Conservation (phyloP, 2,113 vertebrate species). For the Clupea harengus region DNA sequence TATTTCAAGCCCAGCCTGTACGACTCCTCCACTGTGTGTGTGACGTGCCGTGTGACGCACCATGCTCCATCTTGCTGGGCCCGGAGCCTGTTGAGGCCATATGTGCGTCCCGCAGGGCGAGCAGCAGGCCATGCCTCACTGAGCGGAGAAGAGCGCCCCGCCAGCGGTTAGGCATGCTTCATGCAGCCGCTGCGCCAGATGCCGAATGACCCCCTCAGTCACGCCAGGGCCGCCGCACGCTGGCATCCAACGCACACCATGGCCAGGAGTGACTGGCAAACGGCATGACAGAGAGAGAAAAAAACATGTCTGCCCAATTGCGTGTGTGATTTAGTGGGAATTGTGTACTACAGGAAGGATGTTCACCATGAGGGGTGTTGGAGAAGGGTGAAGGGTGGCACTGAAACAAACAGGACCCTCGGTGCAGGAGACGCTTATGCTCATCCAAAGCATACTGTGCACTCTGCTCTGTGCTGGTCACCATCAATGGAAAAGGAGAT, state of each 20-base stretch:
- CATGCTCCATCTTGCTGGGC: neutral
- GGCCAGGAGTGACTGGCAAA: neutral
- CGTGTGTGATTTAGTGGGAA: neutral
- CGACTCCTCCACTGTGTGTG: too few relatives aligned
- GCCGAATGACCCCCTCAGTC: neutral
- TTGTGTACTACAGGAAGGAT: conserved; percentile 1
- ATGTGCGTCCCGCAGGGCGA: neutral
- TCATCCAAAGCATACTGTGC: neutral
- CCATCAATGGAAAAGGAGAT: neutral
- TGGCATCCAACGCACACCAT: neutral
- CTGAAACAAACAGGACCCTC: neutral
- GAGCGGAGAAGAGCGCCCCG: neutral
- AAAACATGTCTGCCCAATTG: neutral
- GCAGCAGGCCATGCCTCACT: conserved; percentile 3
- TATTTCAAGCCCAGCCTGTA: neutral
- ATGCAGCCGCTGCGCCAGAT: neutral
- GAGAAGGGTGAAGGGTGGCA: neutral
- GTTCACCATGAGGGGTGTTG: neutral
- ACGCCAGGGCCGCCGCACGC: neutral
- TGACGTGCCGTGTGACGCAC: neutral
- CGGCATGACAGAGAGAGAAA: neutral
- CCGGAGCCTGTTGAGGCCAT: neutral
- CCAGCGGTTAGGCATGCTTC: neutral
- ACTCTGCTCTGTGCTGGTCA: neutral
- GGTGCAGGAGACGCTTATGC: neutral